Evolutionary conservation across 2,888 invertebrate genomes (phyloP).

Genomic region (Lasius platythorax): DNA sequence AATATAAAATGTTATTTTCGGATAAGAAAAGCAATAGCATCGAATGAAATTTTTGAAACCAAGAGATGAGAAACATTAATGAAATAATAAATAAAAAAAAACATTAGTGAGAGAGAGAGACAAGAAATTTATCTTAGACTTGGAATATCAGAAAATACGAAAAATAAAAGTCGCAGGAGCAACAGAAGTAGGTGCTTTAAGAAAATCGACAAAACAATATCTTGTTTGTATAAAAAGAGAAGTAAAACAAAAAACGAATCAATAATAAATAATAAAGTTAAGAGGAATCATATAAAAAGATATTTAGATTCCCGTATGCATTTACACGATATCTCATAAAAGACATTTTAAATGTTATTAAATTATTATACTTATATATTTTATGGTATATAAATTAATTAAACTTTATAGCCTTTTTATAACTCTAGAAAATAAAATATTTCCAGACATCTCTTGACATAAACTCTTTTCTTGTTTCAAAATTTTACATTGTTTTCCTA

Average conservation of each 20-base stretch:
- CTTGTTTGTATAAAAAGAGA: background rate
- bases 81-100: background rate
- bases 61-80: background rate
- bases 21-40: background rate
- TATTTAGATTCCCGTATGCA: background rate
- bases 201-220: background rate
- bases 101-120: background rate
- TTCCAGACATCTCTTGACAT: background rate
- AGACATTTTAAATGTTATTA: background rate
- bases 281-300: background rate
- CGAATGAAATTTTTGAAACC: background rate
- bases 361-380: background rate
- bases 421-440: background rate
- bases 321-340: background rate
- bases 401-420: background rate
- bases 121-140: background rate
- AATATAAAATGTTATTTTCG: background rate
- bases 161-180: background rate
- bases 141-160: background rate
- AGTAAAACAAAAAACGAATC: background rate
- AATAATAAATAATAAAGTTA: conserved; percentile 2
- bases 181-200: conserved; percentile 4
- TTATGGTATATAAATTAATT: background rate
- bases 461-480: background rate
- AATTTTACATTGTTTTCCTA: background rate